Conservation (phyloP, 2,888 invertebrate genomes). For the Synanthedon vespiformis region DNA sequence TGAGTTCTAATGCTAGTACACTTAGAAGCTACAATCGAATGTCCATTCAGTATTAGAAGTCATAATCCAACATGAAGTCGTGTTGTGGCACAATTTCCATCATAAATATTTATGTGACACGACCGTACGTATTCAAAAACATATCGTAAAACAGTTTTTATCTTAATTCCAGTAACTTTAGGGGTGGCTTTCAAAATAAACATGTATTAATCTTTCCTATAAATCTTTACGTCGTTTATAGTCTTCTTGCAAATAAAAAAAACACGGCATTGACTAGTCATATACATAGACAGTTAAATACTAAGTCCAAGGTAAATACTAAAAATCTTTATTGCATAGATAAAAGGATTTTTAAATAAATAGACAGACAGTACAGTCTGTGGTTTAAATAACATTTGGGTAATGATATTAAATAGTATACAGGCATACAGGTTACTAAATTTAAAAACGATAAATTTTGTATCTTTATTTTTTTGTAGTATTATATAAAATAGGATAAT, state of each 20-base stretch:
- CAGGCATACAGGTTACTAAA: too few species aligned
- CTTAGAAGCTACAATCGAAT: neutral
- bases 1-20: too few species aligned
- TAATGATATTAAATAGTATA: too few species aligned
- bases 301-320: neutral
- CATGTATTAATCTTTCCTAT: constrained; percentile 3
- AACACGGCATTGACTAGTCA: neutral
- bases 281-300: neutral
- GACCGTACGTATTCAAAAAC: constrained; percentile 15
- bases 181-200: constrained; percentile 15
- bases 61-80: constrained; percentile 10
- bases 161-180: constrained; percentile 23
- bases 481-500: too few species aligned
- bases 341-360: too few species aligned
- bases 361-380: too few species aligned
- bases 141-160: constrained; percentile 18
- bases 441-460: too few species aligned
- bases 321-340: too few species aligned
- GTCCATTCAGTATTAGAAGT: neutral
- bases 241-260: too few species aligned
- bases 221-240: too few species aligned
- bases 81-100: constrained; percentile 11
- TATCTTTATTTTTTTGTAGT: too few species aligned
- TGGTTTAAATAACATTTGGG: too few species aligned
- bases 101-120: constrained; percentile 18